A percentile compares a stretch with the other conserved stretches of the same genome.
Conservation (phyloP, 2,888 invertebrate genomes). For the Hydriomena furcata region DNA sequence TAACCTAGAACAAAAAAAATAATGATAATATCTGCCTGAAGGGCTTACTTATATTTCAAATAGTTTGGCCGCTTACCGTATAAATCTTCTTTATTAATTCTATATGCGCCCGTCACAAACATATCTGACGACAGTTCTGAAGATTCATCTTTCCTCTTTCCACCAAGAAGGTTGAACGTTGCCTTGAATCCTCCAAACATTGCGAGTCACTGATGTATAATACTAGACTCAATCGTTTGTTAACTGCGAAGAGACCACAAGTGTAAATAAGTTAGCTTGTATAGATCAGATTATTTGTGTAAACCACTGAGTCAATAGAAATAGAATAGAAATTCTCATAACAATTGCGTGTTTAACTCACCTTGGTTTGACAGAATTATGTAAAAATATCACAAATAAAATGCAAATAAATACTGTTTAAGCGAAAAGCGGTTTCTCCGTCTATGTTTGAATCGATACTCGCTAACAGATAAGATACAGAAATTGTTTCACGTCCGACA, state of each 20-base stretch:
- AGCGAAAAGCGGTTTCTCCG: constrained; percentile 48
- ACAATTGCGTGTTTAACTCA: constrained; percentile 6
- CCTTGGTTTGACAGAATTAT: neutral
- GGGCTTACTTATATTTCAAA: too few species aligned
- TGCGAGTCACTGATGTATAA: constrained; percentile 28
- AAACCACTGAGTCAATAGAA: neutral
- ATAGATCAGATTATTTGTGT: neutral
- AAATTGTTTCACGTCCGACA: constrained; percentile 46
- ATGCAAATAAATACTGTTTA: constrained; percentile 45
- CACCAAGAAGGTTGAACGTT: constrained; percentile 54
- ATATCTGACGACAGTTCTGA: constrained; percentile 44
- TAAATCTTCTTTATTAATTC: constrained; percentile 59
- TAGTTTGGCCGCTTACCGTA: constrained; percentile 49
- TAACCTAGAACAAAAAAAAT: constrained; percentile 13
- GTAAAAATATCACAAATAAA: constrained; percentile 27
- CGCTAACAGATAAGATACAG: constrained; percentile 65
- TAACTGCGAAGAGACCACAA: constrained; percentile 23
- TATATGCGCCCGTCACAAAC: constrained; percentile 63
- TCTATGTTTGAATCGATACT: constrained; percentile 64
- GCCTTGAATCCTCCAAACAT: constrained; percentile 63
- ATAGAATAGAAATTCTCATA: neutral
- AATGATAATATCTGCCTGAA: too few species aligned
- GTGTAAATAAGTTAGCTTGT: neutral
- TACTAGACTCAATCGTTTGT: constrained; percentile 4
- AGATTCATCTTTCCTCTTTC: constrained; percentile 45